A percentile compares a stretch with the other conserved stretches of the same genome.
These are phyloP conservation scores for Cuniculus paca DNA, from an alignment of 2,797 vertebrate species.

Conservation along the genomic window DNA sequence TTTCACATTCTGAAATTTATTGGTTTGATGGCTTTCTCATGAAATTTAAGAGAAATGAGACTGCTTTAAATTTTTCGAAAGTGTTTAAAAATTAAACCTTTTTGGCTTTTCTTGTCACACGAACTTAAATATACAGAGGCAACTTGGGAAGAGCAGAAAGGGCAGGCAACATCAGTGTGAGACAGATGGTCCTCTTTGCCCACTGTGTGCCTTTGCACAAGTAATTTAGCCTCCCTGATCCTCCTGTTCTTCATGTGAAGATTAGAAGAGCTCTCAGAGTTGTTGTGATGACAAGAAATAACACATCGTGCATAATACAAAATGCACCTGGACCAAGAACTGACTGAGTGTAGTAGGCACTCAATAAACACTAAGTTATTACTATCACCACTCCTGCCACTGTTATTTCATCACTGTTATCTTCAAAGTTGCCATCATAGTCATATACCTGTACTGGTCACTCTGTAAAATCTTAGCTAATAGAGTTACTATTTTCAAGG, in stretches of 20 bases:
- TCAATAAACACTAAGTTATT: neutral
- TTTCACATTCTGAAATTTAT: conserved; percentile 46
- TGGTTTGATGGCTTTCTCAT: conserved; percentile 29
- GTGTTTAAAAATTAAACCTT: conserved; percentile 60
- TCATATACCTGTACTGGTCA: neutral
- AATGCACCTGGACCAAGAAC: neutral
- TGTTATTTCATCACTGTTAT: neutral
- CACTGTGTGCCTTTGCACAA: neutral
- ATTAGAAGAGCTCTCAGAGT: neutral
- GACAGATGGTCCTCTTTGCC: neutral
- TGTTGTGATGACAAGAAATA: neutral
- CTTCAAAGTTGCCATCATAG: neutral
- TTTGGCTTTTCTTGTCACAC: neutral
- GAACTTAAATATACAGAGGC: conserved; percentile 11
- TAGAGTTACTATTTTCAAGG: conserved; percentile 25
- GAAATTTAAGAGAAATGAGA: conserved; percentile 43
- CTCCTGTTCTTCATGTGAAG: neutral
- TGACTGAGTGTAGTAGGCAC: neutral
- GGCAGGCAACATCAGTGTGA: neutral
- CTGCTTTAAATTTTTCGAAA: conserved; percentile 40
- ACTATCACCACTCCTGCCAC: neutral
- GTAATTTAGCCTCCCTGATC: neutral
- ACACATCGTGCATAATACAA: neutral
- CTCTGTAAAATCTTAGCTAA: neutral
- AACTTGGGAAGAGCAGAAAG: neutral